phyloP scores from a whole-genome alignment of 2,888 invertebrate species.

The Drosophila siamana region DNA sequence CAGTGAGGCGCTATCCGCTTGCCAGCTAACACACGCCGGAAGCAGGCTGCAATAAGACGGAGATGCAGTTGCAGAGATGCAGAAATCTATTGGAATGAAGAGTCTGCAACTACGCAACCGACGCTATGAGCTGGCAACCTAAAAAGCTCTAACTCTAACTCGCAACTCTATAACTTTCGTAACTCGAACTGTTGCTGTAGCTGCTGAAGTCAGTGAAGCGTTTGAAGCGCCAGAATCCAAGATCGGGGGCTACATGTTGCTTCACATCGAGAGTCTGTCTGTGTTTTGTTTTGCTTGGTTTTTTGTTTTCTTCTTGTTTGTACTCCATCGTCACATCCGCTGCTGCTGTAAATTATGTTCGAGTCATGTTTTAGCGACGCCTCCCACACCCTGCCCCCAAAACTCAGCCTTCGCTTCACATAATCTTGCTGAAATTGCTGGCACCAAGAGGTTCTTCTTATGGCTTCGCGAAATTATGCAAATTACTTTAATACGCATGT shows the following conservation, averaged over 20 bases:
- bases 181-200: conserved; percentile 4
- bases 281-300: conserved; percentile 34
- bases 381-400: neutral
- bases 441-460: conserved; percentile 14
- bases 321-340: conserved; percentile 64
- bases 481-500: conserved; percentile 71
- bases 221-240: conserved; percentile 65
- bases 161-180: neutral
- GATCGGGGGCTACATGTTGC: conserved; percentile 68
- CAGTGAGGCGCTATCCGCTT: conserved; percentile 89
- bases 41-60: conserved; percentile 88
- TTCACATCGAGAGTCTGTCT: conserved; percentile 48
- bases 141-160: conserved; percentile 12
- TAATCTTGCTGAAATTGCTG: conserved; percentile 51
- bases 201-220: conserved; percentile 67
- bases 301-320: conserved; percentile 41
- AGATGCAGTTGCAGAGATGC: conserved; percentile 28
- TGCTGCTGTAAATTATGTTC: conserved; percentile 78
- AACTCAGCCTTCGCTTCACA: conserved; percentile 41
- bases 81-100: conserved; percentile 28
- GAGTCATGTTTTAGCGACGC: conserved; percentile 69
- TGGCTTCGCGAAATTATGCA: conserved; percentile 66
- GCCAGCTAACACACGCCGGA: conserved; percentile 91
- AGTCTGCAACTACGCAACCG: neutral
- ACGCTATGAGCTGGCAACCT: conserved; percentile 1